phyloP scores from a whole-genome alignment of 2,797 vertebrate genomes.

The Scleropages formosus region DNA sequence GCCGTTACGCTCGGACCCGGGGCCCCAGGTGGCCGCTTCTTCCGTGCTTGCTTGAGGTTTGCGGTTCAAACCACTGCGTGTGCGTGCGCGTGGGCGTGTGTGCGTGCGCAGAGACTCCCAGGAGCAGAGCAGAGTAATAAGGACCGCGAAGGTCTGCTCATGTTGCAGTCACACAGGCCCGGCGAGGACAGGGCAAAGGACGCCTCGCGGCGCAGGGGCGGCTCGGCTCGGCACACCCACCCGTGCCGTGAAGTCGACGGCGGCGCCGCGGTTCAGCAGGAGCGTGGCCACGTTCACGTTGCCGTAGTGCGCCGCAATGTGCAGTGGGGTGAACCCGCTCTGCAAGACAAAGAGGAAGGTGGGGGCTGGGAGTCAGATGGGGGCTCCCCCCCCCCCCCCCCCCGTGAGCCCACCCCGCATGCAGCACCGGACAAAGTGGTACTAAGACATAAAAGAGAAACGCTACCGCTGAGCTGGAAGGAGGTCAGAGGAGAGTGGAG shows the following conservation, averaged over 20 bases:
- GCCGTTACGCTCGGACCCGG: too few relatives aligned
- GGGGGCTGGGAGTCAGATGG: constrained; percentile 39
- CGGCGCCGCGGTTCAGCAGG: constrained; percentile 91
- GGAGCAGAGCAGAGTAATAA: too few relatives aligned
- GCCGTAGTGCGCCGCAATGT: constrained; percentile 96
- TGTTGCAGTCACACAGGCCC: too few relatives aligned
- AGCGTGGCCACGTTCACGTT: constrained; percentile 96
- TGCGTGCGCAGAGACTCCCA: too few relatives aligned
- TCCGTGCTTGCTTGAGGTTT: too few relatives aligned
- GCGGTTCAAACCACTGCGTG: too few relatives aligned
- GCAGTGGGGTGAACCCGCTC: constrained; percentile 97
- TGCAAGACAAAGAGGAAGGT: constrained; percentile 58
- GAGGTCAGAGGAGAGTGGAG: not conserved
- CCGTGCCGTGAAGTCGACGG: constrained; percentile 94
- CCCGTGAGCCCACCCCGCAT: constrained; percentile 21
- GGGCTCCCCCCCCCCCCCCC: not conserved
- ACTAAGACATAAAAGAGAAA: constrained; percentile 40
- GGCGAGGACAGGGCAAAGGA: too few relatives aligned
- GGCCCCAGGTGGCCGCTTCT: too few relatives aligned
- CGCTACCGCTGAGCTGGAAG: constrained; percentile 17
- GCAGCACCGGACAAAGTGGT: constrained; percentile 61
- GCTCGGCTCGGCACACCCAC: constrained; percentile 59
- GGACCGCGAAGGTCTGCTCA: too few relatives aligned
- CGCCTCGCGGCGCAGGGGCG: too few relatives aligned
- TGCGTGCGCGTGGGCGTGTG: not conserved